Conservation (phyloP, 1,140 invertebrate species). For the Archegozetes longisetosus region DNA sequence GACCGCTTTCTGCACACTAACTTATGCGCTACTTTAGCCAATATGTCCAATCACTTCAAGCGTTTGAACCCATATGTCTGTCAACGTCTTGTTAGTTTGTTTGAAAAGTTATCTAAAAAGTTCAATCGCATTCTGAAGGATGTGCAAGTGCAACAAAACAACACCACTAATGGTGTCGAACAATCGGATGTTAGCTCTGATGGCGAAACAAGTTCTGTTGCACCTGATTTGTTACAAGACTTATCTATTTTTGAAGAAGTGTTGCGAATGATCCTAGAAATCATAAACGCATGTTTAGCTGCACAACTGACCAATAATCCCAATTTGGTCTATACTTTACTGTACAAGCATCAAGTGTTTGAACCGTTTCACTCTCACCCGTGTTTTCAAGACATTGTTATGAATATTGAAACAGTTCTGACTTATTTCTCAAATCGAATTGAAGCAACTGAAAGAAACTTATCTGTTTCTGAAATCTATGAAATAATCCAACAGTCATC, state of each 20-base stretch:
- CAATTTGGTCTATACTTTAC: constrained; percentile 84
- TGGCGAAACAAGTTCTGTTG: constrained; percentile 16
- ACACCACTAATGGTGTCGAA: background rate
- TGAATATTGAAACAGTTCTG: constrained; percentile 89
- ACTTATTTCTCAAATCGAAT: constrained; percentile 66
- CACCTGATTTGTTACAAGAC: constrained; percentile 51
- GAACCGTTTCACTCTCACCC: constrained; percentile 66
- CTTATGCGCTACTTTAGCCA: constrained; percentile 90
- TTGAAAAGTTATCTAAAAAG: constrained; percentile 62
- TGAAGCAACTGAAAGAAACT: constrained; percentile 43
- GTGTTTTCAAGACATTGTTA: constrained; percentile 84
- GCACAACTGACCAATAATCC: constrained; percentile 76
- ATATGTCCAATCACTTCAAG: constrained; percentile 90
- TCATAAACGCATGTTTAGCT: constrained; percentile 79
- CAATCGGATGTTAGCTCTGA: constrained; percentile 1
- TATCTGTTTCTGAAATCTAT: constrained; percentile 69
- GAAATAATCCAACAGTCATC: constrained; percentile 68
- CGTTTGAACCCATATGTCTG: constrained; percentile 89
- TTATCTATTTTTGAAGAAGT: constrained; percentile 91
- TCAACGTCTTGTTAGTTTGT: constrained; percentile 64
- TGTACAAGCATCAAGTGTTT: constrained; percentile 87
- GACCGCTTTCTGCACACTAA: constrained; percentile 94
- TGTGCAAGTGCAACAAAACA: background rate
- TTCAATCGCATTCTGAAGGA: constrained; percentile 9
- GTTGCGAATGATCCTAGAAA: constrained; percentile 84